Conservation (phyloP, 2,113 vertebrate genomes). For the Bos indicus region DNA sequence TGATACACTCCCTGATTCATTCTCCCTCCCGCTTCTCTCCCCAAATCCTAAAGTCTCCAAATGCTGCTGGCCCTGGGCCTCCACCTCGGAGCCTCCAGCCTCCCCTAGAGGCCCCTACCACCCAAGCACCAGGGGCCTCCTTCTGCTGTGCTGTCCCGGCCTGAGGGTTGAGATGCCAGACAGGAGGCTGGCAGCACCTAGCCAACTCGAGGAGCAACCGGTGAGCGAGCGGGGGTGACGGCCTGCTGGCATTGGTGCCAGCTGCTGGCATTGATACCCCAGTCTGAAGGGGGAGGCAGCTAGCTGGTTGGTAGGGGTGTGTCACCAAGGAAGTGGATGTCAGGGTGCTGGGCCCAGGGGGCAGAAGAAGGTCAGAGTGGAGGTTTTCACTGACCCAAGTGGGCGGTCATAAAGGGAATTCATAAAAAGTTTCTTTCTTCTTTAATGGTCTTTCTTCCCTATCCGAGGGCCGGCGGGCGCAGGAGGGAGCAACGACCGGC, state of each 20-base stretch:
- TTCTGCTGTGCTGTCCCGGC: background rate
- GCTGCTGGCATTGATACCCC: rapidly evolving
- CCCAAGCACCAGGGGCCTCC: background rate
- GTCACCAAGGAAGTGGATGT: conserved; percentile 26
- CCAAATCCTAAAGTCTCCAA: conserved; percentile 48
- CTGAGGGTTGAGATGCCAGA: background rate
- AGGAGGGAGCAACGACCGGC: background rate
- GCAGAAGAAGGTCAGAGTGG: conserved; percentile 29
- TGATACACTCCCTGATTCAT: conserved; percentile 52
- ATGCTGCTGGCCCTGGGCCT: background rate
- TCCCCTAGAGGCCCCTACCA: background rate
- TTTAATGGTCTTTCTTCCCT: background rate
- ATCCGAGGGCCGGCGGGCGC: background rate
- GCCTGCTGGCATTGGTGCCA: background rate
- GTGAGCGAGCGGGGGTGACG: background rate
- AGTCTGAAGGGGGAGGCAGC: background rate
- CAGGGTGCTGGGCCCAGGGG: background rate
- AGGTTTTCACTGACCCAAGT: conserved; percentile 11
- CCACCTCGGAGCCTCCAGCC: background rate
- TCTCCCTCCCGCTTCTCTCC: background rate
- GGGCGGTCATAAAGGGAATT: conserved; percentile 45
- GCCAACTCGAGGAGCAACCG: background rate
- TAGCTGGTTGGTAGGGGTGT: background rate
- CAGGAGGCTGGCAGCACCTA: background rate
- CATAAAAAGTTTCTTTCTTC: conserved; percentile 67